Evolutionary conservation across 2,888 invertebrate species (phyloP).

Genomic region (Eupithecia dodoneata): DNA sequence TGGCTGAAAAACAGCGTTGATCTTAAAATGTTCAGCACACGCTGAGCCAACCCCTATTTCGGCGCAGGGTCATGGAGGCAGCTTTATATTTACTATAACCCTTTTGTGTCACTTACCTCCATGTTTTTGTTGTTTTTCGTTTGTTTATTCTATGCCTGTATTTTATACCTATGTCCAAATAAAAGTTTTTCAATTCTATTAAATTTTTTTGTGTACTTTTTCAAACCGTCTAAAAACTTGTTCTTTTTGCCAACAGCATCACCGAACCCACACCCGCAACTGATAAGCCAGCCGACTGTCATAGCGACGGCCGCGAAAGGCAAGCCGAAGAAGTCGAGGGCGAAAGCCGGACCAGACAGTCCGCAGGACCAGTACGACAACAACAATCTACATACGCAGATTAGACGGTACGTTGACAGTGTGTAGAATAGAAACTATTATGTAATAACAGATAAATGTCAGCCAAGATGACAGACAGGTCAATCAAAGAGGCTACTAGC

Average conservation of each 20-base stretch:
- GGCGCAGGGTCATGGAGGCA: too few species aligned
- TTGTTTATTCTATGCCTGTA: too few species aligned
- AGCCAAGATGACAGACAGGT: neutral
- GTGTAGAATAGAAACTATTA: neutral
- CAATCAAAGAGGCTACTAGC: neutral
- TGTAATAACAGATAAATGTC: neutral
- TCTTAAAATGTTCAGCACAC: too few species aligned
- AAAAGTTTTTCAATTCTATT: too few species aligned
- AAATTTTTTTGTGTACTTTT: neutral
- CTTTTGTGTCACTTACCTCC: too few species aligned
- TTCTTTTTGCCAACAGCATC: constrained; percentile 79
- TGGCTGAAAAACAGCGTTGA: too few species aligned
- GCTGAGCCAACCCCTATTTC: too few species aligned
- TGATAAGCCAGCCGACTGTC: constrained; percentile 93
- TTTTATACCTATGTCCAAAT: too few species aligned
- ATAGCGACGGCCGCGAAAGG: constrained; percentile 88
- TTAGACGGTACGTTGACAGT: constrained; percentile 65
- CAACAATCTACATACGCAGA: constrained; percentile 77
- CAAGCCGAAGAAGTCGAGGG: constrained; percentile 91
- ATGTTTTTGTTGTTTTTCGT: too few species aligned
- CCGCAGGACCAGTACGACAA: constrained; percentile 87
- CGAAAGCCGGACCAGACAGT: constrained; percentile 86
- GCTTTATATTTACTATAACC: too few species aligned
- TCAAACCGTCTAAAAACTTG: neutral
- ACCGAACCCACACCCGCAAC: constrained; percentile 89